Evolutionary conservation across 2,113 vertebrate species (phyloP).

Genomic region (Brienomyrus longianalis): DNA sequence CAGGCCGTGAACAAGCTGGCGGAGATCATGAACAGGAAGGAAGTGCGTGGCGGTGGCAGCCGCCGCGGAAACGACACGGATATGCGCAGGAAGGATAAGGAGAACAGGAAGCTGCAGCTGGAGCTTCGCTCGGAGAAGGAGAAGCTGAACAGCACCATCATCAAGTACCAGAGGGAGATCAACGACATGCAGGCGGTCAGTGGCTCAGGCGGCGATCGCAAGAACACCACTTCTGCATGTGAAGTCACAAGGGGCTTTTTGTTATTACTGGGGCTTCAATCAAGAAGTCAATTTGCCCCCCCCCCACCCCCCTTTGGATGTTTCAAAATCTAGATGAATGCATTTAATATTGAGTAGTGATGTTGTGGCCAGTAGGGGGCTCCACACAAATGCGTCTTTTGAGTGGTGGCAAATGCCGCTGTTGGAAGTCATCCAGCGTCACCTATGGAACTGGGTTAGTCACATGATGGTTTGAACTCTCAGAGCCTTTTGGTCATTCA

Average conservation of each 20-base stretch:
- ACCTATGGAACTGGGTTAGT: background rate
- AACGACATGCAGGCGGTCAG: constrained; percentile 96
- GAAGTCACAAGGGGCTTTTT: background rate
- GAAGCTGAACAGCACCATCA: constrained; percentile 89
- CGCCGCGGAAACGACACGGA: constrained; percentile 91
- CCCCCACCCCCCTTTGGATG: background rate
- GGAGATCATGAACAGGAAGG: constrained; percentile 96
- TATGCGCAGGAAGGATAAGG: constrained; percentile 90
- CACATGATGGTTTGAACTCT: background rate
- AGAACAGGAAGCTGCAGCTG: constrained; percentile 93
- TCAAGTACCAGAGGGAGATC: constrained; percentile 94
- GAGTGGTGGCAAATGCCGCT: background rate
- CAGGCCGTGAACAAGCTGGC: constrained; percentile 96
- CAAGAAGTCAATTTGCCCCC: no score
- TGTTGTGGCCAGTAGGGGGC: background rate
- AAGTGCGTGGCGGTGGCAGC: constrained; percentile 66
- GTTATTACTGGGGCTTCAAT: background rate
- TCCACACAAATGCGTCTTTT: background rate
- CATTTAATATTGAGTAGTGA: background rate
- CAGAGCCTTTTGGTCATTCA: background rate
- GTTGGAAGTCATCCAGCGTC: background rate
- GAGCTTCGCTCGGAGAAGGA: constrained; percentile 92
- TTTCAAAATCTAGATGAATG: background rate
- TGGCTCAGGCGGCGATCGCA: background rate
- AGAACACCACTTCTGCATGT: background rate